Base-by-base conservation (phyloP, 2,888 invertebrate genomes). In the Blera fallax region DNA sequence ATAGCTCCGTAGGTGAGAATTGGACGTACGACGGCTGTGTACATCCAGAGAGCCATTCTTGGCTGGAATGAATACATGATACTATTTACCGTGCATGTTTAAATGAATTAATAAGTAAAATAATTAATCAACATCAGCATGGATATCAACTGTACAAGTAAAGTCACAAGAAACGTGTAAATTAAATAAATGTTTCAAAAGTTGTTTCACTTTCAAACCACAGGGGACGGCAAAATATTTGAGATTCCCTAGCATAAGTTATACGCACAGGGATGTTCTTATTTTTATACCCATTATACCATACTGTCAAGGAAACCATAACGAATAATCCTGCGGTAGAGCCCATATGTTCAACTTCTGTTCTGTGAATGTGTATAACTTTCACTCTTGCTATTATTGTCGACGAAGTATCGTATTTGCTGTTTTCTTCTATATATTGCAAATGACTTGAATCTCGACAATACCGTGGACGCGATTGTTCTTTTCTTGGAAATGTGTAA, bases 311-410 rank as follows among this genome's bases (percentile, higher is more conserved):
- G 40, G 43, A 70, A n/a, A 29, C 29, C 56, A 45, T 70, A 70
- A 70, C 56, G 43, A 70, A 45, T 45, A 70, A 70, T 70, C 45
- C 43, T 43, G 11, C 11, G 54, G 14, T 32, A 45, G 56, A 67
- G 27, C 21, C 54, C 69, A 70, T 54, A 45, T 56, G 69, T 54
- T 43, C 54, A 45, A 56, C 69, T 56, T 21, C 29, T 29, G 56
- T 70, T 69, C 27, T 67, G 52, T 67, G 43, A n/a, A 16, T 16
- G 40, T 11, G 29, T 11, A 70, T 56, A 60, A 60, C 48, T 50
- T 74, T 52, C 24, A 10, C 16, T 58, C 11, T 34, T 60, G 50
- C 27, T 50, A 58, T 24, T 60, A n/a, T n/a, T 72, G 72, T 50
- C 50, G 60, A 24, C 32, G 32, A 43, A 16, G 37, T 40, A 18